Evolutionary conservation across 2,113 vertebrate species (phyloP).

Genomic region (Hyla sarda): DNA sequence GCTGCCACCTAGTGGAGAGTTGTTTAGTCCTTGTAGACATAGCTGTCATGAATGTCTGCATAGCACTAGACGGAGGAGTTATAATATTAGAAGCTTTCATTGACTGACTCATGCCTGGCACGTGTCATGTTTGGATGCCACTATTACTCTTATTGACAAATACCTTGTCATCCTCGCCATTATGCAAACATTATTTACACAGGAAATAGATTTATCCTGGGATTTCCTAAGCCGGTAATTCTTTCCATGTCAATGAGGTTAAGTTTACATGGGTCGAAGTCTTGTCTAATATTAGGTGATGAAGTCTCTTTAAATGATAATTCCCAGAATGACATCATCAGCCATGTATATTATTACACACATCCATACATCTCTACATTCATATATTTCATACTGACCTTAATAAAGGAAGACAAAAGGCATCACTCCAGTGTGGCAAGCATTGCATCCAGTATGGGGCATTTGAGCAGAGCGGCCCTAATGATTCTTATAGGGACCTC

Average conservation of each 20-base stretch:
- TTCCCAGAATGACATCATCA: background rate
- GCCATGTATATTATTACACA: background rate
- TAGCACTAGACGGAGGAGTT: background rate
- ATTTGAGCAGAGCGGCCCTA: no score
- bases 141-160: background rate
- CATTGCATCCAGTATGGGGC: no score
- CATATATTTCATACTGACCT: no score
- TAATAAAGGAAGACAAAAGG: no score
- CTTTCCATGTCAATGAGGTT: no score
- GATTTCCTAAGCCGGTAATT: background rate
- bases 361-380: no score
- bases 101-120: background rate
- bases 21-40: background rate
- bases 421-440: no score
- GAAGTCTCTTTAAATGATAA: background rate
- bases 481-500: no score
- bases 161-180: background rate
- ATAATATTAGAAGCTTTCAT: background rate
- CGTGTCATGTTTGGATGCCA: background rate
- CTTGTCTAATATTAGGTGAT: background rate
- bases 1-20: background rate
- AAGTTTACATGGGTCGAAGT: no score
- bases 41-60: background rate
- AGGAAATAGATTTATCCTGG: background rate
- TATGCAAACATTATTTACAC: background rate